These are phyloP conservation scores for Pollenia griseotomentosa DNA, from an alignment of 2,888 invertebrate genomes.

Conservation along the genomic window DNA sequence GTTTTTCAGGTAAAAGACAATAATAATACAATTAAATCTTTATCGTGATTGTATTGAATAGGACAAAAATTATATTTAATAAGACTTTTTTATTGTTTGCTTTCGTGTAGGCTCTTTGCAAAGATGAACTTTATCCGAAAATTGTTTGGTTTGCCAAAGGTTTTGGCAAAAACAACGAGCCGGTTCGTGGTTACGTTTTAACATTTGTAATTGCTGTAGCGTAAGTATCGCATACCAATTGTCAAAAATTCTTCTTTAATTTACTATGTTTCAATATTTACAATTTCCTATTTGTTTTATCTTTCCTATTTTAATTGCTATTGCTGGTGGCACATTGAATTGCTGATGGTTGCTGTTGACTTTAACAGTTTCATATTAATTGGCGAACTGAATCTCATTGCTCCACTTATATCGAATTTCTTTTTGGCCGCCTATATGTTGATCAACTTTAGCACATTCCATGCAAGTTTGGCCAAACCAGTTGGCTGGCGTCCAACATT, in stretches of 20 bases:
- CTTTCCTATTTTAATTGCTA: slow-evolving; percentile 2
- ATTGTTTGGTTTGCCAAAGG: slow-evolving; percentile 95
- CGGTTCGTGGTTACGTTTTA: slow-evolving; percentile 95
- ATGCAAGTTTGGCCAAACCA: slow-evolving; percentile 94
- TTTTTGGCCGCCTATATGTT: slow-evolving; percentile 96
- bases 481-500: slow-evolving; percentile 96
- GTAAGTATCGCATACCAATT: slow-evolving; percentile 85
- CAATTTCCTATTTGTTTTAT: not conserved
- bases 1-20: slow-evolving; percentile 89
- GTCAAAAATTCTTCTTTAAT: slow-evolving; percentile 6
- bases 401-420: slow-evolving; percentile 96
- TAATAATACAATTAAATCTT: slow-evolving; percentile 43
- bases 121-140: slow-evolving; percentile 96
- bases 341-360: slow-evolving; percentile 30
- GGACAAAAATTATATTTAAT: not conserved
- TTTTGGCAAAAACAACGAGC: slow-evolving; percentile 92
- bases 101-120: slow-evolving; percentile 91
- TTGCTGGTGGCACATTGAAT: slow-evolving; percentile 16
- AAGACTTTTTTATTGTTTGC: not conserved
- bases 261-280: not conserved
- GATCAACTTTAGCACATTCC: slow-evolving; percentile 97
- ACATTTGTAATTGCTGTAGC: slow-evolving; percentile 95
- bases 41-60: not conserved
- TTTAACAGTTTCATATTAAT: slow-evolving; percentile 83
- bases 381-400: slow-evolving; percentile 95